Conservation (phyloP, 2,113 vertebrate genomes). For the Procavia capensis region DNA sequence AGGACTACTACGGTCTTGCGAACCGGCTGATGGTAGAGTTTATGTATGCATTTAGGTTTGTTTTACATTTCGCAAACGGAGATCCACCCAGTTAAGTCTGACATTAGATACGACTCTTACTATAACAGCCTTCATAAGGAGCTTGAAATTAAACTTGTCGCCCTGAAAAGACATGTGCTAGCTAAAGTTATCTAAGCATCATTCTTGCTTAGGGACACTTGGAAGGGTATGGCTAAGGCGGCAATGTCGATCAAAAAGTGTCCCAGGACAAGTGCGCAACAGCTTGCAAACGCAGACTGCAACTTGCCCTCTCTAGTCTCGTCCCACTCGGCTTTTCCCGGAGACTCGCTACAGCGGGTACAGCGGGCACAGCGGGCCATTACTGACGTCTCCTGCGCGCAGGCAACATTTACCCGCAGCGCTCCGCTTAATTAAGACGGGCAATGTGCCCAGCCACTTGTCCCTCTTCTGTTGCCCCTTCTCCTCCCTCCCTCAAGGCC, state of each 20-base stretch:
- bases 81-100: not conserved
- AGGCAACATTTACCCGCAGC: not conserved
- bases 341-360: too few species aligned
- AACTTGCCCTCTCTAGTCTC: not conserved
- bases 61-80: not conserved
- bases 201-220: not conserved
- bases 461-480: not conserved
- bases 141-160: not conserved
- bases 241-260: not conserved
- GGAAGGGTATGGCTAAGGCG: not conserved
- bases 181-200: not conserved
- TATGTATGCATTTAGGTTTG: not conserved
- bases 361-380: rapidly evolving
- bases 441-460: not conserved
- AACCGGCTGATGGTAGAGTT: not conserved
- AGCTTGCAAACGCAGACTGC: not conserved
- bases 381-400: not conserved
- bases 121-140: not conserved
- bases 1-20: not conserved
- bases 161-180: not conserved
- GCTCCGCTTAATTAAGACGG: not conserved
- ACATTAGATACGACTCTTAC: not conserved
- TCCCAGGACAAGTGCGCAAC: slow-evolving; percentile 51
- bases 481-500: not conserved
- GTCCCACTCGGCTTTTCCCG: not conserved